These are phyloP conservation scores for roundworm (Caenorhabditis elegans) DNA, from an alignment of 1,140 invertebrate species.

Conservation along the genomic window WBcel235 BX284602.5:2183001-2183500, in stretches of 20 bases:
- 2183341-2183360: slow-evolving; percentile 10
- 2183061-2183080: no score
- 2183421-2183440: no score
- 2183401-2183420: slow-evolving; percentile 25
- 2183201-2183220: not conserved
- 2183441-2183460: no score
- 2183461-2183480: slow-evolving; percentile 16
- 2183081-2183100: no score
- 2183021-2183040: no score
- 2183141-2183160: no score
- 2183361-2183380: slow-evolving; percentile 35
- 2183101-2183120: no score
- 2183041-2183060: no score
- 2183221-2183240: not conserved
- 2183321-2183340: slow-evolving; percentile 34
- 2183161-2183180: no score
- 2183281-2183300: slow-evolving; percentile 46
- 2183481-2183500: not conserved
- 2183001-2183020: no score
- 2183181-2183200: not conserved
- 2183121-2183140: no score
- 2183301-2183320: not conserved
- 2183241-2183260: not conserved
- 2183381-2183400: slow-evolving; percentile 38
- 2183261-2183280: slow-evolving; percentile 41